Base-by-base conservation (phyloP, 1,140 invertebrate species). In the Papilio glaucus region DNA sequence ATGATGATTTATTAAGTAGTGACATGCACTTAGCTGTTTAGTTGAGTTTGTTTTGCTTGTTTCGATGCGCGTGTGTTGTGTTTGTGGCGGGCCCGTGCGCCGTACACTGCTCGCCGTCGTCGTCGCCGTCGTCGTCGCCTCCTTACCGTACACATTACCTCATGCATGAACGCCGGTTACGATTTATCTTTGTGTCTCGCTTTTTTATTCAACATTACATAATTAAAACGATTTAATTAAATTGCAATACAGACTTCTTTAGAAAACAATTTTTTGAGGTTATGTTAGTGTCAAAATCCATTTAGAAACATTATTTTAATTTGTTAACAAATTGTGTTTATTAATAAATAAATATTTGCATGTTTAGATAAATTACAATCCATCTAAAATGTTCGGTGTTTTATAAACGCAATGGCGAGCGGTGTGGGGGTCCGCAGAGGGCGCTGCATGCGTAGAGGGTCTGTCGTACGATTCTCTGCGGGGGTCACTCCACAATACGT, bases 1-100 rank as follows among this genome's bases (percentile, higher is more conserved):
- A 84, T 81, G 18, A 85, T 86, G 82, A 84, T 84, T 82, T 82
- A 86, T 81, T 81, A 69, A 69, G 85, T 85, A 85, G 85, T 86
- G 80, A 78, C 74, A 75, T 80, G 81, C 81, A 83, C 81, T 73
- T 77, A 80, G 78, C 73, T 42, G 60, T 61, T 63, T 71, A 65
- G 69, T n/a, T 69, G 42, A 60, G 49, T 73, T 72, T 75, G 70
- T 67, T 71, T 76, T 62, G 71, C 71, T 68, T 69, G 33, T 63
- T 42, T 37, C 45, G 53, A 49, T 61, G 60, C 60, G 60, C 18
- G 60, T 71, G 70, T 49, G 24, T 63, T 57, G 57, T 72, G 13
- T n/a, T 39, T 57, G 49, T 67, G 39, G 13, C 39, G 37, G 53
- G n/a, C 42, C 7, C n/a, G n/a, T n/a, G 21, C 49, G 49, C 49